Conservation (phyloP, 2,113 vertebrate species). For the Pollimyrus isidori region DNA sequence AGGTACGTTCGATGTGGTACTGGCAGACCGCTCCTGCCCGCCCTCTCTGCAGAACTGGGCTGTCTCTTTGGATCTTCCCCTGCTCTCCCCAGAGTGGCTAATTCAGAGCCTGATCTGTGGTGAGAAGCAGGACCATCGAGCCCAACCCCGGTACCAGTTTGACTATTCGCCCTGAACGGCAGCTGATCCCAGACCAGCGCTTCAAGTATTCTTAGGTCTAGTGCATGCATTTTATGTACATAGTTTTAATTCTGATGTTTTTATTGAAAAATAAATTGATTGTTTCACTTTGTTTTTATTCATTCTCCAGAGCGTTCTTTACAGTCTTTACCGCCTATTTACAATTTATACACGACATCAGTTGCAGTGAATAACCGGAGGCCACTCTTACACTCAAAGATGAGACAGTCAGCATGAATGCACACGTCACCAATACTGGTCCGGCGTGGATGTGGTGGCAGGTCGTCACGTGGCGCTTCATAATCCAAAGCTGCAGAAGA, state of each 20-base stretch:
- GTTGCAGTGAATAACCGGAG: background rate
- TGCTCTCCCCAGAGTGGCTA: constrained; percentile 89
- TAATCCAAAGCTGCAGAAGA: constrained; percentile 45
- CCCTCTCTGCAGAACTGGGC: constrained; percentile 66
- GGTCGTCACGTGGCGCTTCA: background rate
- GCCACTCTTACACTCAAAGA: background rate
- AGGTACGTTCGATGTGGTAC: constrained; percentile 78
- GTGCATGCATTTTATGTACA: constrained; percentile 86
- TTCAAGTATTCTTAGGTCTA: constrained; percentile 57
- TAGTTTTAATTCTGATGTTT: constrained; percentile 80
- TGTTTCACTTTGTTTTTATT: constrained; percentile 65
- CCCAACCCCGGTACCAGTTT: constrained; percentile 75
- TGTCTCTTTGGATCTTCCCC: constrained; percentile 67
- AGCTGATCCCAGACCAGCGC: constrained; percentile 32
- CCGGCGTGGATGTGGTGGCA: background rate
- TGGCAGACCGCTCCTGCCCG: constrained; percentile 75
- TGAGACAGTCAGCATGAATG: background rate
- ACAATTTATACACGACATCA: constrained; percentile 32
- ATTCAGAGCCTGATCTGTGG: constrained; percentile 88
- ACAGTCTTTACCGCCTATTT: background rate
- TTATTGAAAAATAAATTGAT: constrained; percentile 85
- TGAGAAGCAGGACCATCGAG: constrained; percentile 67
- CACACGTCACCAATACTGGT: background rate
- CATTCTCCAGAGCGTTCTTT: background rate
- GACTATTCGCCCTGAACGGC: constrained; percentile 57